phyloP scores from a whole-genome alignment of 2,113 vertebrate genomes.

The Motacilla tschutschensis region DNA sequence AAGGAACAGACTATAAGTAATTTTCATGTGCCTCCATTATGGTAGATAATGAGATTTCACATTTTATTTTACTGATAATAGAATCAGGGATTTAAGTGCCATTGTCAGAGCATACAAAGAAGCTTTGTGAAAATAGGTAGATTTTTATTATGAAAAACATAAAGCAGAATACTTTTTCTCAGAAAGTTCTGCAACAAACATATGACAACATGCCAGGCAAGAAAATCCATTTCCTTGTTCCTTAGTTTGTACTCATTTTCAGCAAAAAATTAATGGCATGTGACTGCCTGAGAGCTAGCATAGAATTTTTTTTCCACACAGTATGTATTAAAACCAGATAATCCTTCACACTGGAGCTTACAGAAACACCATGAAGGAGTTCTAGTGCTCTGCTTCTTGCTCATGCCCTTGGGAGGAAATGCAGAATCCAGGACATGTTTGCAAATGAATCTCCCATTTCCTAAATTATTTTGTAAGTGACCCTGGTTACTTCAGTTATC shows the following conservation, averaged over 20 bases:
- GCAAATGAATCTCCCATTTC: not conserved
- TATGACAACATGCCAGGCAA: not conserved
- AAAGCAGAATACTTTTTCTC: not conserved
- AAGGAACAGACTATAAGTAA: not conserved
- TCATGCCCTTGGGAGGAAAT: not conserved
- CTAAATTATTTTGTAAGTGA: not conserved
- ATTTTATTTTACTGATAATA: constrained; percentile 7
- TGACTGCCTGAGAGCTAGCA: not conserved
- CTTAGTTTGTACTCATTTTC: not conserved
- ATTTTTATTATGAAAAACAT: not conserved
- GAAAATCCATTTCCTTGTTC: not conserved
- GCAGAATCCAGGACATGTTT: not conserved
- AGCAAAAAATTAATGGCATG: not conserved
- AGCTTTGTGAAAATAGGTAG: not conserved
- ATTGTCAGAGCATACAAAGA: constrained; percentile 11
- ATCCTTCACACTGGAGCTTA: not conserved
- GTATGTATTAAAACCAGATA: not conserved
- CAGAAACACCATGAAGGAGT: not conserved
- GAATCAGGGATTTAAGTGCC: constrained; percentile 16
- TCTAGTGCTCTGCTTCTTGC: not conserved
- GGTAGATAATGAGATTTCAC: constrained; percentile 5
- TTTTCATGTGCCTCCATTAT: not conserved
- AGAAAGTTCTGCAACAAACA: not conserved
- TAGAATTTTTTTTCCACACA: not conserved
- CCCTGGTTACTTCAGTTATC: not conserved